phyloP scores from a whole-genome alignment of 2,797 vertebrate genomes.

The Perdix hodgsoniae region DNA sequence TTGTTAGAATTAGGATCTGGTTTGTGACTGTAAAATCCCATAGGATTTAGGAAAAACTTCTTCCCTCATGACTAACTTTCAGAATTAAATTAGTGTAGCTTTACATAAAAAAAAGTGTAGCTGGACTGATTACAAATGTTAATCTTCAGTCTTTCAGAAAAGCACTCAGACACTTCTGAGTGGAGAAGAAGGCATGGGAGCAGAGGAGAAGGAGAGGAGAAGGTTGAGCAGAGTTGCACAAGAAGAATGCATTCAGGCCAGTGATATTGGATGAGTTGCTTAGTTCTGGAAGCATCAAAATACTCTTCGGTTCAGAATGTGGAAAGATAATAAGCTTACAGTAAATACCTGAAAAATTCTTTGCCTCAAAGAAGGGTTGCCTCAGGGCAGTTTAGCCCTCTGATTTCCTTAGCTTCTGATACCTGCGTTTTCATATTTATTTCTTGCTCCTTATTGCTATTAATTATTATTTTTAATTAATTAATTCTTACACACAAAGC shows the following conservation, averaged over 20 bases:
- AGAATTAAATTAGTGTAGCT: conserved; percentile 7
- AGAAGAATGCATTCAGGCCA: conserved; percentile 32
- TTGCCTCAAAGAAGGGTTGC: neutral
- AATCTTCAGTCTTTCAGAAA: conserved; percentile 6
- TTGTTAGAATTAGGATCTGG: neutral
- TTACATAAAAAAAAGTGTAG: neutral
- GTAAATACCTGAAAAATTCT: conserved; percentile 31
- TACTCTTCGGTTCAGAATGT: conserved; percentile 36
- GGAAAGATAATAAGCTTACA: conserved; percentile 46
- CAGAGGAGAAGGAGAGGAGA: neutral
- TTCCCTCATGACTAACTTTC: neutral
- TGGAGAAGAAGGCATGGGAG: neutral
- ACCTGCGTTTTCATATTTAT: neutral
- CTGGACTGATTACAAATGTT: conserved; percentile 13
- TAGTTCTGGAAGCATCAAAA: conserved; percentile 51
- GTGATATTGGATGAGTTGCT: neutral
- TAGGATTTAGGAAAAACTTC: neutral
- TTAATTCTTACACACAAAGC: neutral
- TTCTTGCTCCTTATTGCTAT: neutral
- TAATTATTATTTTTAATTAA: too few species aligned
- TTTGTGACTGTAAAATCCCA: neutral
- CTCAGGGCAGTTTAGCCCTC: neutral
- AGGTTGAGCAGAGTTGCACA: neutral
- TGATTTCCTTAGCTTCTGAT: conserved; percentile 6
- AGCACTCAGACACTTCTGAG: neutral